Percentiles rank a stretch among this genome's conserved stretches.
These are phyloP conservation scores for Epinotia ramella DNA, from an alignment of 2,888 invertebrate genomes.

Conservation along the genomic window DNA sequence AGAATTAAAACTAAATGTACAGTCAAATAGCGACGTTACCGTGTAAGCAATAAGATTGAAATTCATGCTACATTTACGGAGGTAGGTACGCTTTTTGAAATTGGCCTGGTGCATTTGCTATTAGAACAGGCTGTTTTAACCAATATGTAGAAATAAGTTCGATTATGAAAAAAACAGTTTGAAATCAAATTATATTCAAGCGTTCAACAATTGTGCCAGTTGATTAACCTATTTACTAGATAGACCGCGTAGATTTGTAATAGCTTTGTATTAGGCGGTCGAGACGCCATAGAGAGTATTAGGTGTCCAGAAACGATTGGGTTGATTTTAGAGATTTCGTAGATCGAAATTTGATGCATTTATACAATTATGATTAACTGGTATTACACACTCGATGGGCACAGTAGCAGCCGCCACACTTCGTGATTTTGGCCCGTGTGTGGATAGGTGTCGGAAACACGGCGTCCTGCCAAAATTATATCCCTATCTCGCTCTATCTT, in stretches of 20 bases:
- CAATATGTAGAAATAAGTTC: too few relatives aligned
- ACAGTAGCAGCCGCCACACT: too few relatives aligned
- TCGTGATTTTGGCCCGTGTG: too few relatives aligned
- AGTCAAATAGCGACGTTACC: background rate
- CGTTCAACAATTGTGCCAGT: conserved; percentile 14
- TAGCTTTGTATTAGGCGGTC: conserved; percentile 42
- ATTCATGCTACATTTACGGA: background rate
- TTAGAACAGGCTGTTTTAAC: too few relatives aligned
- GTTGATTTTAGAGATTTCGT: background rate
- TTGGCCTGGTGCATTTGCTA: background rate
- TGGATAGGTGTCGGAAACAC: too few relatives aligned
- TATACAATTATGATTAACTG: background rate
- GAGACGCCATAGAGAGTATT: conserved; percentile 12
- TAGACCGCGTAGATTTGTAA: conserved; percentile 41
- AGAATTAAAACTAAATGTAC: background rate
- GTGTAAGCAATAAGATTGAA: background rate
- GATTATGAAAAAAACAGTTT: too few relatives aligned
- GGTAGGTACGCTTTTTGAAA: background rate
- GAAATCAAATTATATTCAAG: background rate
- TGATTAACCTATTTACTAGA: conserved; percentile 8
- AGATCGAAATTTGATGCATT: background rate
- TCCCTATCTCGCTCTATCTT: too few relatives aligned
- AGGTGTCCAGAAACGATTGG: background rate
- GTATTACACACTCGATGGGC: too few relatives aligned
- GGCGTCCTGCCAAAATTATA: too few relatives aligned